Conservation (phyloP, 2,797 vertebrate genomes). For the Coranthus polyacanthus region DNA sequence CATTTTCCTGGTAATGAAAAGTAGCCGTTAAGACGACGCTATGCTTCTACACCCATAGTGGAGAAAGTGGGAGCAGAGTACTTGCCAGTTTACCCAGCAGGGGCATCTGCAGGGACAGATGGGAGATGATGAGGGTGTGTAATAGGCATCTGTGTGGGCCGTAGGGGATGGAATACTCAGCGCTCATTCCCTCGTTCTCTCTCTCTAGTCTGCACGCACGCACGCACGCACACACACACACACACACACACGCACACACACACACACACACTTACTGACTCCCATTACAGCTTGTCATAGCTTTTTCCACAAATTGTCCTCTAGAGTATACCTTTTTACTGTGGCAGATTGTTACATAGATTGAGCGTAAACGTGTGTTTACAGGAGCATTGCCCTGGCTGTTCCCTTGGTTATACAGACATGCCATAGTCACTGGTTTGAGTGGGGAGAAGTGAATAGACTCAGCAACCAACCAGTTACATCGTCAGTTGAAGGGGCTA, state of each 20-base stretch:
- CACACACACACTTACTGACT: conserved; percentile 44
- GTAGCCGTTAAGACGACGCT: conserved; percentile 34
- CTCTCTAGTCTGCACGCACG: conserved; percentile 58
- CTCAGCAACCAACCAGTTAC: conserved; percentile 45
- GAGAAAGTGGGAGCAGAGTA: conserved; percentile 52
- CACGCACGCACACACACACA: conserved; percentile 22
- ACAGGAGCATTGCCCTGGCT: conserved; percentile 60
- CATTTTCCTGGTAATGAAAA: conserved; percentile 39
- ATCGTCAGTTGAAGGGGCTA: conserved; percentile 34
- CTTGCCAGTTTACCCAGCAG: conserved; percentile 80
- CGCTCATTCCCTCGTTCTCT: conserved; percentile 63
- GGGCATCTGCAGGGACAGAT: conserved; percentile 84
- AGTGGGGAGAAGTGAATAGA: conserved; percentile 41
- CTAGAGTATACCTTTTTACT: conserved; percentile 76
- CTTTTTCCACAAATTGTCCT: conserved; percentile 76
- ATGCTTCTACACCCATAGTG: conserved; percentile 28
- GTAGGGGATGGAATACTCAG: conserved; percentile 73
- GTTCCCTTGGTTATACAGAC: conserved; percentile 52
- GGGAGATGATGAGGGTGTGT: conserved; percentile 80
- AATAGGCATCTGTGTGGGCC: conserved; percentile 79
- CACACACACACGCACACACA: conserved; percentile 30
- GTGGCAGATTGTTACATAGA: conserved; percentile 75
- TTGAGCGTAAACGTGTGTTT: conserved; percentile 79
- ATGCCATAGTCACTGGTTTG: conserved; percentile 44
- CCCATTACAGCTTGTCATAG: conserved; percentile 75